A percentile compares a stretch with the other conserved stretches of the same genome.
These are phyloP conservation scores for Tautogolabrus adspersus DNA, from an alignment of 2,113 vertebrate species.

Conservation along the genomic window DNA sequence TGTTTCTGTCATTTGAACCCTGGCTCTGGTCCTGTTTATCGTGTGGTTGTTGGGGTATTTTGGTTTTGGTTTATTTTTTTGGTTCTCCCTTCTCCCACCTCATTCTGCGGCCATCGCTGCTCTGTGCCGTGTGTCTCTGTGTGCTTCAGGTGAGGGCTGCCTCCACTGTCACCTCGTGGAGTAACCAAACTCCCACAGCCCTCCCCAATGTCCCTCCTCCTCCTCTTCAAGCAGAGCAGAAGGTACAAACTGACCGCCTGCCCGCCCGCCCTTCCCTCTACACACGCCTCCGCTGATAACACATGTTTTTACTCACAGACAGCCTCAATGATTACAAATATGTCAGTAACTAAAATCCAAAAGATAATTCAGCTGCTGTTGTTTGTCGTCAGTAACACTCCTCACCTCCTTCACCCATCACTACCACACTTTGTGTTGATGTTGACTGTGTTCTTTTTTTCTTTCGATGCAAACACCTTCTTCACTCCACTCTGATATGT, in stretches of 20 bases:
- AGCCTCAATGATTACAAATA: not conserved
- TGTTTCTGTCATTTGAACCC: conserved; percentile 57
- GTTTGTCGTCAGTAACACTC: not conserved
- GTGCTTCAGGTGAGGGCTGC: conserved; percentile 97
- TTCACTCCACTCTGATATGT: no score
- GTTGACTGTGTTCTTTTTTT: not conserved
- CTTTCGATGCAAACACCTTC: conserved; percentile 8
- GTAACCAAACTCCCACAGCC: conserved; percentile 99
- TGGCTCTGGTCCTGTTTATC: conserved; percentile 26
- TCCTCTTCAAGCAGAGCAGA: conserved; percentile 90
- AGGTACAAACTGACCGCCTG: conserved; percentile 84
- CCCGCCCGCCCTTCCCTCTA: conserved; percentile 22
- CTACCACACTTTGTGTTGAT: not conserved
- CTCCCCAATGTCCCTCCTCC: conserved; percentile 92
- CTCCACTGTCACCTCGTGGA: conserved; percentile 99
- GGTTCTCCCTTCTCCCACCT: not conserved
- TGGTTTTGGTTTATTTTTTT: not conserved
- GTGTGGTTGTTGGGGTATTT: conserved; percentile 11
- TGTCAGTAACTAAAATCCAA: no score
- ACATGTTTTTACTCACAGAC: not conserved
- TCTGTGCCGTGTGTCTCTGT: conserved; percentile 88
- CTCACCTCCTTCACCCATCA: not conserved
- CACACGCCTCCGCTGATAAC: conserved; percentile 19
- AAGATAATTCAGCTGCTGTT: not conserved
- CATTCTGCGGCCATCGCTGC: conserved; percentile 49